Base-by-base conservation (phyloP, 1,140 invertebrate genomes). In the Sitobion miscanthi region DNA sequence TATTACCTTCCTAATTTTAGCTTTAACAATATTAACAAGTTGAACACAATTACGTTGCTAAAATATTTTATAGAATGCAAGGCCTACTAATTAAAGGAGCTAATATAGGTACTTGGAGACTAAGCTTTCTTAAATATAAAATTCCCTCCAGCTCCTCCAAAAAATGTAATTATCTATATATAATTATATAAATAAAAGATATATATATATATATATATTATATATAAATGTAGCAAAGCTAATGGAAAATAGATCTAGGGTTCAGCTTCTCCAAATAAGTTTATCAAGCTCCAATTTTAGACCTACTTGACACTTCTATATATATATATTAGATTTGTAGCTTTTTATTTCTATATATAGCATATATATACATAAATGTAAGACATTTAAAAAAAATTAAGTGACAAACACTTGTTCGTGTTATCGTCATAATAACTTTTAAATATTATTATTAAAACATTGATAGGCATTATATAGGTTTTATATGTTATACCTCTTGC, bases 401-500 rank as follows among this genome's bases (percentile, higher is more conserved):
- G 8, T 30, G 25, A 57, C 9, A 30, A 30, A 62, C 62, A n/a
- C 0, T 69, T n/a, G 25, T 69, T n/a, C 0, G 62, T n/a, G 11
- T 14, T 69, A 69, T 30, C 3, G 25, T 30, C 20, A 57, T 62
- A 25, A 30, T 69, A 69, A 69, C 30, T 30, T 30, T 14, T 69
- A n/a, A 69, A 0, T 17, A n/a, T n/a, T 69, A 17, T n/a, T n/a
- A 69, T 69, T n/a, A n/a, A n/a, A n/a, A 17, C 2, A 69, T 77
- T 77, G 5, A n/a, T 77, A 38, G 38, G 38, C 2, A n/a, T 77
- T 6, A 6, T 77, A 77, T 77, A 77, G 14, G 21, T 93, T 52
- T 38, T 69, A 77, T 85, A 62, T 49, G 35, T 93, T 95, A 95
- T 95, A 98, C 98, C 98, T 97, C 98, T 96, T 85, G 97, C 98